Conservation (phyloP, 2,797 vertebrate species). For the Sarcophilus harrisii region DNA sequence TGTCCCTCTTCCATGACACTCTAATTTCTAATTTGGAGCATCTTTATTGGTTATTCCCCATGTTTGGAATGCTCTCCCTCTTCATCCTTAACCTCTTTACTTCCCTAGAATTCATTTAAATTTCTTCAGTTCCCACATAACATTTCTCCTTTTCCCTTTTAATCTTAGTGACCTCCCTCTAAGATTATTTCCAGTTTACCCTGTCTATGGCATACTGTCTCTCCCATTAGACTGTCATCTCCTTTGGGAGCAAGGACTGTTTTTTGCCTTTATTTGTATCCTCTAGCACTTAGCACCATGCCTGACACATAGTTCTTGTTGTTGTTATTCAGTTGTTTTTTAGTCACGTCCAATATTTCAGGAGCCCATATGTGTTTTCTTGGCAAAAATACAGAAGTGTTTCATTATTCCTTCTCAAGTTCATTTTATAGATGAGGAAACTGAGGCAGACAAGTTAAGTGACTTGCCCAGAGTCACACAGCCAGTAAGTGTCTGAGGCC, state of each 20-base stretch:
- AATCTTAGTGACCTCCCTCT: background rate
- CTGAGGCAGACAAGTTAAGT: background rate
- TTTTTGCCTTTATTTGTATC: background rate
- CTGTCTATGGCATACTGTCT: background rate
- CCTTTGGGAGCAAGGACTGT: background rate
- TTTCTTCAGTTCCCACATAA: background rate
- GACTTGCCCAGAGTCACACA: background rate
- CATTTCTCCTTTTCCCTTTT: background rate
- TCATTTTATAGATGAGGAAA: background rate
- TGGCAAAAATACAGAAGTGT: background rate
- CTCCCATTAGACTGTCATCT: background rate
- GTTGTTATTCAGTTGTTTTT: background rate
- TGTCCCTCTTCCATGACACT: background rate
- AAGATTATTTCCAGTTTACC: background rate
- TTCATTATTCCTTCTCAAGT: background rate
- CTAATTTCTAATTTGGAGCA: background rate
- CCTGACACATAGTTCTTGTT: background rate
- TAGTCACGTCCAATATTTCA: background rate
- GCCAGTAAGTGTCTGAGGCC: background rate
- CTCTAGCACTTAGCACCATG: background rate
- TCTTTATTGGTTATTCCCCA: background rate
- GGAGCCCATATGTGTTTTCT: background rate
- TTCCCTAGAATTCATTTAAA: background rate
- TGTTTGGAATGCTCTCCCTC: background rate
- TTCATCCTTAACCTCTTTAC: background rate